Base-by-base conservation (phyloP, 2,113 vertebrate species). In the Hemiprocne comata region DNA sequence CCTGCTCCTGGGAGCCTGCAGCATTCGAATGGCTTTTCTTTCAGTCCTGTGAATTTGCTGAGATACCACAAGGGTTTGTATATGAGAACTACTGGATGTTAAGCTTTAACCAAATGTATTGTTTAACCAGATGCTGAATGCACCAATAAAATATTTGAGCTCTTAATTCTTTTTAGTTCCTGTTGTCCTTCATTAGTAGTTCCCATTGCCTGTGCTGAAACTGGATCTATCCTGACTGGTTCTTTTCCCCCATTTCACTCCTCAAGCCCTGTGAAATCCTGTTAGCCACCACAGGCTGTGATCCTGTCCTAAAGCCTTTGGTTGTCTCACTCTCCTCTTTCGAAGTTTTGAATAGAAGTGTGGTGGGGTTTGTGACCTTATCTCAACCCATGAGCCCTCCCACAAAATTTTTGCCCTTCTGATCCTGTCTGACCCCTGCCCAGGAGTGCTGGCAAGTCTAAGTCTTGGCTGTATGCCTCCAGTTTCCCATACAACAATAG, bases 81-180 rank as follows among this genome's bases (percentile, higher is more conserved):
- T 61, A 11, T 5, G 5, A 72, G 53, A 71, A 12, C 44, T 93
- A 26, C n/a, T 48, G 55, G 34, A 18, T 78, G 31, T 57, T n/a
- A 44, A 24, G 28, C 70, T 91, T 55, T 58, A 76, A 54, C 83
- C 11, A 1, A 54, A 5, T 2, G 1, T 61, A 7, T 42, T 91
- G 44, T 87, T 93, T 76, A 87, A 91, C 6, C 31, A 58, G 34
- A 17, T 75, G n/a, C 79, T 6, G 4, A 83, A 90, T 16, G 82
- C 16, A 0, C 58, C 65, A 97, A 87, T 97, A 96, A 97, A 97
- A 51, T 72, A 57, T 4, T 76, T 36, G 58, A 83, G 87, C 51
- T 89, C 11, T 31, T 72, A 44, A 4, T 83, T 85, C 44, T 25
- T 46, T 88, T 72, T 55, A 17, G 11, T 86, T 74, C 44, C 9